These are phyloP conservation scores for Stenoptilia bipunctidactyla DNA, from an alignment of 2,888 invertebrate genomes.

Conservation along the genomic window DNA sequence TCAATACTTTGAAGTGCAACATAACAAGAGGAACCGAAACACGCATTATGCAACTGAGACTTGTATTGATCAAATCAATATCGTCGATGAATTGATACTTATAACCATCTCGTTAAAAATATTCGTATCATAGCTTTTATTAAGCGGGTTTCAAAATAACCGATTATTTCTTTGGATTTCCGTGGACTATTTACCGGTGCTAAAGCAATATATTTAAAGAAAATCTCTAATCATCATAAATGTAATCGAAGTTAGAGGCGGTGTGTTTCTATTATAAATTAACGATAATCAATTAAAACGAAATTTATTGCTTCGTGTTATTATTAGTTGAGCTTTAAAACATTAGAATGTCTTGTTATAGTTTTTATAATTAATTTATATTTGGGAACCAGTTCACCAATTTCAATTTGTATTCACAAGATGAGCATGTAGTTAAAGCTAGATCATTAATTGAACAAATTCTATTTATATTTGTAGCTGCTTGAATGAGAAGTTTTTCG, in stretches of 20 bases:
- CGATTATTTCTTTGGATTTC: too few species aligned
- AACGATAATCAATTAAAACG: slow-evolving; percentile 54
- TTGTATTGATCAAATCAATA: too few species aligned
- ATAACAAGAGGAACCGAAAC: slow-evolving; percentile 6
- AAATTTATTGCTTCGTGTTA: slow-evolving; percentile 42
- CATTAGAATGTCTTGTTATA: slow-evolving; percentile 38
- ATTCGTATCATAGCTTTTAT: too few species aligned
- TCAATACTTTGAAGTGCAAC: slow-evolving; percentile 21
- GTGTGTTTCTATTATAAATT: slow-evolving; percentile 47
- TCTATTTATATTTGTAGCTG: neutral
- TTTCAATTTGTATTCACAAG: slow-evolving; percentile 11
- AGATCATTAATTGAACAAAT: neutral
- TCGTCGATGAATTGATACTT: too few species aligned
- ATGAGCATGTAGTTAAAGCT: too few species aligned
- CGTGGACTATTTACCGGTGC: too few species aligned
- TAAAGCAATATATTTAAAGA: slow-evolving; percentile 26
- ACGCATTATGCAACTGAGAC: too few species aligned
- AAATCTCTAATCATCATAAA: slow-evolving; percentile 42
- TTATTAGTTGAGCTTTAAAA: slow-evolving; percentile 32
- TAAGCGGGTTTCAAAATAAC: too few species aligned
- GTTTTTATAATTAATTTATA: slow-evolving; percentile 44
- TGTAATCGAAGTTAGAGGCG: slow-evolving; percentile 49
- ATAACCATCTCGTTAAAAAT: too few species aligned
- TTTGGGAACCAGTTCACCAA: slow-evolving; percentile 31
- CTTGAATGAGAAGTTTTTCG: neutral